phyloP scores from a whole-genome alignment of 1,140 invertebrate genomes.

The Drosophila suzukii region DNA sequence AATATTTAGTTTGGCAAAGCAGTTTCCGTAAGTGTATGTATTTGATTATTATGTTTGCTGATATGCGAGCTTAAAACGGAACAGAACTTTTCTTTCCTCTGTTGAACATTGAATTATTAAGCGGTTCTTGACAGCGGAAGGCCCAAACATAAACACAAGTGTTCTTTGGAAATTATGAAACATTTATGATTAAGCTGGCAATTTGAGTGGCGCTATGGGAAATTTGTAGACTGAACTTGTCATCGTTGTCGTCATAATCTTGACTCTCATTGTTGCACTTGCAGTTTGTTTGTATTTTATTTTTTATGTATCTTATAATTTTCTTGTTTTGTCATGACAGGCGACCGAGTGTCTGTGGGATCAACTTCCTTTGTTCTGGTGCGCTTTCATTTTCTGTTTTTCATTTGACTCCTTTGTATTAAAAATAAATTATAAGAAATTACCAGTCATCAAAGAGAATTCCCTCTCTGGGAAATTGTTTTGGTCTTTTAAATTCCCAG shows the following conservation, averaged over 20 bases:
- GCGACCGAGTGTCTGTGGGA: conserved; percentile 60
- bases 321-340: conserved; percentile 42
- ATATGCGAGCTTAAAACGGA: conserved; percentile 8
- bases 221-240: conserved; percentile 26
- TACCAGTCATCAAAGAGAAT: conserved; percentile 51
- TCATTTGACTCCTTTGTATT: conserved; percentile 20
- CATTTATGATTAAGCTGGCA: conserved; percentile 63
- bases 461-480: conserved; percentile 21
- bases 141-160: conserved; percentile 8
- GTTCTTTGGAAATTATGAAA: conserved; percentile 61
- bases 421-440: conserved; percentile 64
- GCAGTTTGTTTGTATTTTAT: conserved; percentile 23
- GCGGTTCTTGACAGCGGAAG: conserved; percentile 52
- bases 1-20: neutral
- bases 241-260: conserved; percentile 21
- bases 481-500: conserved; percentile 31
- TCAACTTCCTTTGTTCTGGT: conserved; percentile 20
- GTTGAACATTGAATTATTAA: conserved; percentile 65
- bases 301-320: conserved; percentile 13
- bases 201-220: conserved; percentile 22
- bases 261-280: conserved; percentile 10
- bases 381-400: conserved; percentile 17
- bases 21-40: conserved; percentile 8
- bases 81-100: neutral
- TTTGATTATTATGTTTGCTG: conserved; percentile 3